Base-by-base conservation (phyloP, 2,113 vertebrate genomes). In the Glaucidium brasilianum region DNA sequence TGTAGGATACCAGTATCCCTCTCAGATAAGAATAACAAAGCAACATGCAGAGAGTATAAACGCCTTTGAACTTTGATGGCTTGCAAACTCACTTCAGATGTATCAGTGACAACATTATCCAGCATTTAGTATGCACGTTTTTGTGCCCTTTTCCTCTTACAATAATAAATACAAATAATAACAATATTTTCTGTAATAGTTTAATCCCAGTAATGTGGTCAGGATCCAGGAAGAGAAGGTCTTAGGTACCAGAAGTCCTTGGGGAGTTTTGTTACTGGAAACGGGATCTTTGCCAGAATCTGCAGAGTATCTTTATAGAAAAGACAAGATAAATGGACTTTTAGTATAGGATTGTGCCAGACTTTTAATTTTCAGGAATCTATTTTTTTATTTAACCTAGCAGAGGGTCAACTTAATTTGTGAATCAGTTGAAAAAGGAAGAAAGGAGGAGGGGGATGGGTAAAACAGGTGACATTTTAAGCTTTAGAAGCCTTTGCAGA, bases 261-360 rank as follows among this genome's bases (percentile, higher is more conserved):
- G 60, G 87, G 69, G 96, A 85, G 37, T 83, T 96, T 88, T 95
- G 74, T 98, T 94, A 83, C 78, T 94, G 52, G 75, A 97, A 97
- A 71, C 95, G 69, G 97, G 92, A 97, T 60, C 84, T 94, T 83
- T 95, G 96, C 94, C 97, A 98, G 85, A 92, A 81, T 80, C 80
- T 91, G 63, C 23, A 92, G 74, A 43, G 15, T 87, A 37, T 94
- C 76, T 94, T 96, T 96, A 91, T 77, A 69, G 66, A 82, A 50
- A 76, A 92, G 96, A 97, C 94, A 98, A 98, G 97, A 98, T 96
- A 96, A 98, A 98, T 97, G 85, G 95, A 95, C 77, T 94, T 73
- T 94, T 84, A 96, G 68, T 80, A 34, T 59, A 94, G 74, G 72
- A 92, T 88, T 73, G 73, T 97, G 93, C 94, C 97, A 98, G 96